Base-by-base conservation (phyloP, 2,888 invertebrate genomes). In the Rosalia funebris region DNA sequence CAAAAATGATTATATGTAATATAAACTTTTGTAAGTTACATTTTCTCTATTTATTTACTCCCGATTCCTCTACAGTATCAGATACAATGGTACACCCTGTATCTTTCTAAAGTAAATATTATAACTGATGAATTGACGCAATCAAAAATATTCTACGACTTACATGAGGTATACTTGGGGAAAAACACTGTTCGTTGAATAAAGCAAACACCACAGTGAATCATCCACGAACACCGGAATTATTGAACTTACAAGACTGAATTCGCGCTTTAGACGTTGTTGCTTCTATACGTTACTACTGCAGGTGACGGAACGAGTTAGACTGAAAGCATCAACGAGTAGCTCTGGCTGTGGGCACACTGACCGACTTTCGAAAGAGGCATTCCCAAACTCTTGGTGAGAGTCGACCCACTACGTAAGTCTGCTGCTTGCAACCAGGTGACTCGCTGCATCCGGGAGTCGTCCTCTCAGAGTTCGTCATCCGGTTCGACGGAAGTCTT, bases 341-440 rank as follows among this genome's bases (percentile, higher is more conserved):
- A 47, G 42, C 64, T 55, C 54, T 63, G 63, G 57, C 63, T 62
- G 63, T 62, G 68, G 71, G 71, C 76, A 76, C 70, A 77, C 73
- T 78, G 77, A 77, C 77, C 77, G 77, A 78, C 77, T 78, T 78
- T 78, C 76, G 66, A 70, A 69, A 69, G 69, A 72, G 73, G 72
- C 66, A 72, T 75, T 75, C 74, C 74, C 75, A 68, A 69, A 66
- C 60, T 61, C 64, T 68, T 66, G 75, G 75, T 74, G 77, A 77
- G 76, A 76, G 75, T 69, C 58, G 62, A 53, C 25, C 31, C 44
- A 65, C 75, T 75, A 74, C 75, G 75, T 77, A 75, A 75, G 64
- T 61, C 41, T 37, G 66, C 56, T 48, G 61, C 68, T 66, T 68
- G 64, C 69, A 71, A 73, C 72, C 74, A 70, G 69, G 72, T 74